Evolutionary conservation across 2,888 invertebrate species (phyloP).

Genomic region (Trachelus tabidus): DNA sequence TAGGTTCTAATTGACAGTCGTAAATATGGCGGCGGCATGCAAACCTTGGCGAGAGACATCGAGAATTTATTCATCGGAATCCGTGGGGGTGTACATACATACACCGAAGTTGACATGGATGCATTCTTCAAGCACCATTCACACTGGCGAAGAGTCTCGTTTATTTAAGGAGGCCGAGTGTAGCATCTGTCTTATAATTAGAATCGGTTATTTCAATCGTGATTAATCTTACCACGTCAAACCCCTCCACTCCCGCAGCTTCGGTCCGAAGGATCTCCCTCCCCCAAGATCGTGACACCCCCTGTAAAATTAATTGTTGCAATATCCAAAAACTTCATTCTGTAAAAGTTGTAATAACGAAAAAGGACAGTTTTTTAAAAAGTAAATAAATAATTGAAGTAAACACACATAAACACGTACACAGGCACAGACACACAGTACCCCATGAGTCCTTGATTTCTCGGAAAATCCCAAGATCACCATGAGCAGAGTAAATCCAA

Average conservation of each 20-base stretch:
- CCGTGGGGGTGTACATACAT: not conserved
- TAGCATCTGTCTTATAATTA: not conserved
- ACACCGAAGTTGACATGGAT: not conserved
- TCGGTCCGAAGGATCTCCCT: not conserved
- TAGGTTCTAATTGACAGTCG: not conserved
- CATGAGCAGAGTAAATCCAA: not conserved
- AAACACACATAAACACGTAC: not conserved
- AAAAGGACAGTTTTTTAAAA: not conserved
- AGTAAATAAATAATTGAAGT: not conserved
- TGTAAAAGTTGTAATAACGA: not conserved
- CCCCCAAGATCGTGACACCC: not conserved
- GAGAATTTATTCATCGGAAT: not conserved
- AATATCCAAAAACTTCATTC: too few relatives aligned
- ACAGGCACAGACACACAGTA: not conserved
- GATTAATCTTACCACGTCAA: not conserved
- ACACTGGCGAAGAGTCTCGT: not conserved
- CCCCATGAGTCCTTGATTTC: not conserved
- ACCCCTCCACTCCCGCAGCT: not conserved
- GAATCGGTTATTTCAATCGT: not conserved
- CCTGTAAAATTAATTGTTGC: not conserved
- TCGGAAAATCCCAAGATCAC: not conserved
- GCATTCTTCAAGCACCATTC: constrained; percentile 5
- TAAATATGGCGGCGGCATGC: not conserved
- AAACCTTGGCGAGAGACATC: constrained; percentile 1
- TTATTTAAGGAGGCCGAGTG: not conserved